Evolutionary conservation across 2,113 vertebrate species (phyloP).

Genomic region (Carassius carassius): DNA sequence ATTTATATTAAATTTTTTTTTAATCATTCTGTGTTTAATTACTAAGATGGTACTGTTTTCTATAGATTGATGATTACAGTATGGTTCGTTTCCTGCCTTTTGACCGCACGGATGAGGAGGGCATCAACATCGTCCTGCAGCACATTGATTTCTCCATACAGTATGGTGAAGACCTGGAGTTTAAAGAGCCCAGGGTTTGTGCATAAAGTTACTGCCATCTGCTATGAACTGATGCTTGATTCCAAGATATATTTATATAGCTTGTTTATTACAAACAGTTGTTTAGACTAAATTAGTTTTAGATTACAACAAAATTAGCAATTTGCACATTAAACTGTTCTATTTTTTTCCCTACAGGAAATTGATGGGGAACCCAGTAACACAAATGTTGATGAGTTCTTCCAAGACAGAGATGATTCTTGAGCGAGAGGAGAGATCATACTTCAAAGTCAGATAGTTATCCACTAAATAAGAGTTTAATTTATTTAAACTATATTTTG

Average conservation of each 20-base stretch:
- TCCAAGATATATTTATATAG: background rate
- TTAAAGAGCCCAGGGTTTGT: conserved; percentile 93
- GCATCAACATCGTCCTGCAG: conserved; percentile 89
- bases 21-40: background rate
- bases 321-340: background rate
- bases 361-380: conserved; percentile 77
- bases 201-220: background rate
- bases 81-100: conserved; percentile 96
- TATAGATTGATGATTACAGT: conserved; percentile 94
- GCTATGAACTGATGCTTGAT: background rate
- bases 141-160: conserved; percentile 96
- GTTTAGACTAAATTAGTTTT: background rate
- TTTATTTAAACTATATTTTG: conserved; percentile 1
- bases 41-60: conserved; percentile 1
- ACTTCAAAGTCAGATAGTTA: background rate
- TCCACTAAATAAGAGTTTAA: background rate
- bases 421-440: background rate
- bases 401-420: conserved; percentile 71
- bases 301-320: background rate
- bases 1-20: too few relatives aligned
- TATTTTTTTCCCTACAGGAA: conserved; percentile 71
- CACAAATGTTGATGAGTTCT: conserved; percentile 84
- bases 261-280: background rate
- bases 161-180: conserved; percentile 95
- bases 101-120: conserved; percentile 94